Conservation (phyloP, 1,140 invertebrate species). For the Dinothrombium tinctorium region DNA sequence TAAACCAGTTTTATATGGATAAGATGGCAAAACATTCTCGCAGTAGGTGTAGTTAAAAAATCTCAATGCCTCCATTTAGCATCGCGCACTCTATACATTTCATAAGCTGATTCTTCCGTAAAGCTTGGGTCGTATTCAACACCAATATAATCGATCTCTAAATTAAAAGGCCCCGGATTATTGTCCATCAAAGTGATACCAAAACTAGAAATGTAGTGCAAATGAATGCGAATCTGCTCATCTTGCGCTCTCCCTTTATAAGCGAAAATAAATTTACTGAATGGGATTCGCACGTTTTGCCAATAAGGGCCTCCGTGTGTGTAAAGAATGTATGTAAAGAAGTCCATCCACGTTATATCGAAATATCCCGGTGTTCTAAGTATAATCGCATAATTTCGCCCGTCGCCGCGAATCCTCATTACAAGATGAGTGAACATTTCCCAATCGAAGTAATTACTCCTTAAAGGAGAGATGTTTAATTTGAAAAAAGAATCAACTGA, state of each 20-base stretch:
- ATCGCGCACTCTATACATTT: no score
- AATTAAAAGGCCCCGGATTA: constrained; percentile 46
- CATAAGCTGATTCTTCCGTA: no score
- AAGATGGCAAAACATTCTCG: no score
- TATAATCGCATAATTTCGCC: constrained; percentile 61
- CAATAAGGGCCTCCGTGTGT: constrained; percentile 90
- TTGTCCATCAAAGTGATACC: constrained; percentile 57
- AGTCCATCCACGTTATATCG: constrained; percentile 60
- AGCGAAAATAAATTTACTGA: constrained; percentile 68
- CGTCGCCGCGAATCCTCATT: constrained; percentile 66
- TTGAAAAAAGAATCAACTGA: no score
- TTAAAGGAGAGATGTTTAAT: no score
- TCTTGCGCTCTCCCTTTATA: constrained; percentile 62
- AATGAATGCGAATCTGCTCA: constrained; percentile 36
- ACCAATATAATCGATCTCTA: constrained; percentile 87
- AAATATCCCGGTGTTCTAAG: constrained; percentile 33
- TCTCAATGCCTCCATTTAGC: no score
- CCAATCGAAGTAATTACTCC: constrained; percentile 41
- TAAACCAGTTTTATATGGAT: no score
- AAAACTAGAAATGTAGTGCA: constrained; percentile 37
- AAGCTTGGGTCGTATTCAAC: constrained; percentile 48
- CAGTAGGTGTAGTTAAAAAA: no score
- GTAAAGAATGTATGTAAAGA: constrained; percentile 52
- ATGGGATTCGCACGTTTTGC: constrained; percentile 74
- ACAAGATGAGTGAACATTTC: constrained; percentile 51